A percentile compares a stretch with the other conserved stretches of the same genome.
Conservation (phyloP, 2,797 vertebrate species). For the Sitta carolinensis region DNA sequence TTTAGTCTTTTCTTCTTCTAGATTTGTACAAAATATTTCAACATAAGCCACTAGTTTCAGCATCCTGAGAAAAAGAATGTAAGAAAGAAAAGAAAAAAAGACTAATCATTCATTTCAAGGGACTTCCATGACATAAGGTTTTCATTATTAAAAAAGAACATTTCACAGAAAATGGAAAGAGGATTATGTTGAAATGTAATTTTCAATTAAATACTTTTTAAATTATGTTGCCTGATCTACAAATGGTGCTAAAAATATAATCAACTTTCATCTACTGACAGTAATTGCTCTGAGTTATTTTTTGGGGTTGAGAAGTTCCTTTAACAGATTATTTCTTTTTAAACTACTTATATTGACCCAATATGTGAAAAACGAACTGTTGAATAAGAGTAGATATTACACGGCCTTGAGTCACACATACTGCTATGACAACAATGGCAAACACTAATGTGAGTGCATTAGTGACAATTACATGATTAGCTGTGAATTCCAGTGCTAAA, state of each 20-base stretch:
- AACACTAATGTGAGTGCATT: not conserved
- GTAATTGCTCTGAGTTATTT: not conserved
- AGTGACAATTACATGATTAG: not conserved
- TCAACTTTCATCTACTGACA: not conserved
- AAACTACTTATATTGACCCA: not conserved
- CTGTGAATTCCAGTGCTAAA: not conserved
- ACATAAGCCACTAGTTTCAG: not conserved
- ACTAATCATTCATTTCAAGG: not conserved
- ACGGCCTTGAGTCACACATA: not conserved
- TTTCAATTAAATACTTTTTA: conserved; percentile 2
- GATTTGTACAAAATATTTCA: conserved; percentile 7
- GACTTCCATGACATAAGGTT: not conserved
- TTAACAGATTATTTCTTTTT: not conserved
- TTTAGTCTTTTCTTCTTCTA: not conserved
- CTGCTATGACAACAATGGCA: not conserved
- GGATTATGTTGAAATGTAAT: not conserved
- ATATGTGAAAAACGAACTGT: not conserved
- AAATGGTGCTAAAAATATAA: not conserved
- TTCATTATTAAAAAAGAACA: not conserved
- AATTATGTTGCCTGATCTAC: not conserved
- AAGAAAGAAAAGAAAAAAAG: not conserved
- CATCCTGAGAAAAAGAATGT: not conserved
- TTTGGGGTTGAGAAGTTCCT: not conserved
- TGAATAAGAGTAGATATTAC: not conserved
- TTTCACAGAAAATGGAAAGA: not conserved